phyloP scores from a whole-genome alignment of 1,140 invertebrate species.

The Gonatopus flavifemur region DNA sequence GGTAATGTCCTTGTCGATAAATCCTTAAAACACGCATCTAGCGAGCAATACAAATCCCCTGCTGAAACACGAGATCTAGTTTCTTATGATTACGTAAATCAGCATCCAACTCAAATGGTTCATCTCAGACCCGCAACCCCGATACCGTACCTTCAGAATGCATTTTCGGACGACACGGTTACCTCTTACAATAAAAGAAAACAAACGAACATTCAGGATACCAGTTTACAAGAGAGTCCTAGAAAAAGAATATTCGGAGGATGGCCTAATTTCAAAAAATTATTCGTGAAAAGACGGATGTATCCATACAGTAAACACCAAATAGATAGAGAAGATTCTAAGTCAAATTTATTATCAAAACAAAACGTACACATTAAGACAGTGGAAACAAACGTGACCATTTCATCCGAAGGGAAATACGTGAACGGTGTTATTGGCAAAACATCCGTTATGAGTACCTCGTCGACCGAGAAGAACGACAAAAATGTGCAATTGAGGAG shows the following conservation, averaged over 20 bases:
- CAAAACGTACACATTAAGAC: slow-evolving; percentile 42
- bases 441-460: slow-evolving; percentile 6
- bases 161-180: slow-evolving; percentile 59
- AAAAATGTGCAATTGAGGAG: slow-evolving; percentile 24
- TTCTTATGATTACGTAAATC: slow-evolving; percentile 55
- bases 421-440: slow-evolving; percentile 41
- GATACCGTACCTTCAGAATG: slow-evolving; percentile 76
- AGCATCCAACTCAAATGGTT: slow-evolving; percentile 36
- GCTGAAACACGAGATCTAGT: slow-evolving; percentile 59
- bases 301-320: slow-evolving; percentile 45
- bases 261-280: slow-evolving; percentile 38
- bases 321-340: slow-evolving; percentile 48
- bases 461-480: slow-evolving; percentile 27
- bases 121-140: slow-evolving; percentile 60
- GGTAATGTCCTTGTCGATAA: slow-evolving; percentile 72
- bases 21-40: slow-evolving; percentile 64
- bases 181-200: slow-evolving; percentile 41
- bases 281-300: slow-evolving; percentile 38
- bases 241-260: slow-evolving; percentile 28
- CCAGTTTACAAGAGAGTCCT: slow-evolving; percentile 29
- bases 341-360: slow-evolving; percentile 45
- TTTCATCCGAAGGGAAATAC: slow-evolving; percentile 43
- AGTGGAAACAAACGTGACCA: slow-evolving; percentile 46
- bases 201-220: slow-evolving; percentile 58
- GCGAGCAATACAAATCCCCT: slow-evolving; percentile 41